These are phyloP conservation scores for Ectropis crepuscularia DNA, from an alignment of 2,888 invertebrate genomes.

Conservation along the genomic window DNA sequence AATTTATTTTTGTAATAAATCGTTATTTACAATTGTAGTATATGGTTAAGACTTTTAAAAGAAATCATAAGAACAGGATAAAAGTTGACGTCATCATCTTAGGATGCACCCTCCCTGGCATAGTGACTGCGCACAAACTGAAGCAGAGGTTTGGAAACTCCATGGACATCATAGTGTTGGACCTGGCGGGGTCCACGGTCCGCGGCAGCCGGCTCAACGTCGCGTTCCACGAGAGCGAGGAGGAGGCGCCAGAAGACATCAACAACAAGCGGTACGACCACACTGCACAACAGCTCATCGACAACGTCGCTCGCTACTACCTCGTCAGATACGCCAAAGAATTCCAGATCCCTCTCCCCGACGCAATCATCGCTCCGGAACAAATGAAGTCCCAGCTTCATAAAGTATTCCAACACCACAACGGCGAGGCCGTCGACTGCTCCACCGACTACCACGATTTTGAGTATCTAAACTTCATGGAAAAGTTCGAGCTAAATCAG, in stretches of 20 bases:
- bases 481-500: constrained; percentile 73
- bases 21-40: background rate
- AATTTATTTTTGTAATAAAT: constrained; percentile 13
- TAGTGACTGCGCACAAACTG: constrained; percentile 75
- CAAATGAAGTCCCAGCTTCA: constrained; percentile 47
- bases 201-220: constrained; percentile 61
- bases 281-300: constrained; percentile 47
- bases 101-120: constrained; percentile 76
- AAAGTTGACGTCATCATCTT: constrained; percentile 75
- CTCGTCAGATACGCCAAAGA: constrained; percentile 64
- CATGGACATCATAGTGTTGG: constrained; percentile 73
- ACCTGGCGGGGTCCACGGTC: constrained; percentile 49
- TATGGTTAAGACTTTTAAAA: constrained; percentile 49
- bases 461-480: constrained; percentile 63
- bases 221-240: constrained; percentile 54
- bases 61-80: constrained; percentile 47
- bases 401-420: constrained; percentile 69
- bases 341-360: constrained; percentile 66
- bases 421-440: constrained; percentile 63
- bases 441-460: constrained; percentile 65
- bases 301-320: constrained; percentile 61
- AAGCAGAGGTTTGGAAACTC: constrained; percentile 71
- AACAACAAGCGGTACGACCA: constrained; percentile 26
- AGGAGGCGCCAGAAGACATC: constrained; percentile 18
- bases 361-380: constrained; percentile 58